Evolutionary conservation across 2,888 invertebrate species (phyloP), one percentile per base, ranked within the genome.

Genomic region (Melikaiella ostensackeni): DNA sequence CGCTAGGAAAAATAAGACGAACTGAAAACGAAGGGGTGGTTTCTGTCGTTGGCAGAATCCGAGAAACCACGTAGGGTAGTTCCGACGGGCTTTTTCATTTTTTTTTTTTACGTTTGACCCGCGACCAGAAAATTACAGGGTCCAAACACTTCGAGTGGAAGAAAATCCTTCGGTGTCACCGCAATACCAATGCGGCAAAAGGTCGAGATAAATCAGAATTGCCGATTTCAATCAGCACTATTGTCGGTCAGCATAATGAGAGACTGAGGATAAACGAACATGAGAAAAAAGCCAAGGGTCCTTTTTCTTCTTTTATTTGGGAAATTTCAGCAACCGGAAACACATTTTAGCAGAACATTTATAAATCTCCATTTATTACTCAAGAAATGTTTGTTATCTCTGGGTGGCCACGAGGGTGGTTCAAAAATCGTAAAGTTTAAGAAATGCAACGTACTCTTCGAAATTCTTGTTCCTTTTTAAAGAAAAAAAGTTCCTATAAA

Each of bases 151-250:
- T 88, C 87, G 87, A 85, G 88, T 88, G 91, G 90, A 91, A 91
- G 86, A 85, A 80, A 70, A 79, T 84, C 79, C 78, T 80, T 84
- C 84, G 86, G 87, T 88, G 88, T 87, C 86, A 82, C 80, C 80
- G 83, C 84, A 82, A 80, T 82, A 82, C 83, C 81, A 83, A 84
- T 83, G 83, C 80, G 75, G 70, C 83, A 82, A 82, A 81, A 80
- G 81, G 80, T 84, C 82, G 81, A 84, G 73, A 84, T 86, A 86
- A 86, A 84, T 86, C 85, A 88, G 83, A 82, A 89, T 86, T 86
- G 89, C 89, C 87, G 89, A 84, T 86, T 89, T 89, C 91, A 91
- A 91, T 91, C 91, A 91, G 89, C 88, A 83, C 89, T 86, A 91
- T 91, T 91, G 91, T 91, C 87, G 88, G 88, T 84, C 86, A 77